Evolutionary conservation across 1,140 invertebrate species (phyloP).

Genomic region (Drosophila ercepeae): DNA sequence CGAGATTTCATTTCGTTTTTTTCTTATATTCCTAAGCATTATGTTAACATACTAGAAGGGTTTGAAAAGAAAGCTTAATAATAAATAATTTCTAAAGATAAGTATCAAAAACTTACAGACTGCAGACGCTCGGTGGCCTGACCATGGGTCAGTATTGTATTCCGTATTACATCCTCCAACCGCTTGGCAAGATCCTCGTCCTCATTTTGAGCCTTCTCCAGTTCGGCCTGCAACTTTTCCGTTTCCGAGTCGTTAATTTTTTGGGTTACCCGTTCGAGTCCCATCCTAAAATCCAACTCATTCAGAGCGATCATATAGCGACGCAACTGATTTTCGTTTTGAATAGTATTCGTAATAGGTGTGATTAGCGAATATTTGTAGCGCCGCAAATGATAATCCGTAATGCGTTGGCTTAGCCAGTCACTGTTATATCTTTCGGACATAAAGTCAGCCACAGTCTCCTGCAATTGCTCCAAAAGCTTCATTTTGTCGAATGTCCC

Average conservation of each 20-base stretch:
- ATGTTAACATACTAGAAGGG: not conserved
- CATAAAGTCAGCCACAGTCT: not conserved
- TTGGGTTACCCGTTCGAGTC: not conserved
- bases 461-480: not conserved
- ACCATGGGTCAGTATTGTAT: not conserved
- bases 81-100: not conserved
- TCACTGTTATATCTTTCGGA: not conserved
- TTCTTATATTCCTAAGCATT: not conserved
- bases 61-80: not conserved
- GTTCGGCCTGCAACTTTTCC: not conserved
- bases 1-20: conserved; percentile 10
- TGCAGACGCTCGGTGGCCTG: not conserved
- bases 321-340: rapidly evolving
- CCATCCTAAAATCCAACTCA: conserved; percentile 1
- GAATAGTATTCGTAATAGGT: not conserved
- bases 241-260: not conserved
- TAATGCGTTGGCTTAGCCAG: not conserved
- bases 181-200: not conserved
- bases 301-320: not conserved
- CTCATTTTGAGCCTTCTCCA: not conserved
- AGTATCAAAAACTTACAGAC: not conserved
- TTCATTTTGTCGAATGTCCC: conserved; percentile 10
- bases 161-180: not conserved
- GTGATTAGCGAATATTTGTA: conserved; percentile 7
- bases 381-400: not conserved